Evolutionary conservation across 2,113 vertebrate genomes (phyloP).

Genomic region (Cervus canadensis): DNA sequence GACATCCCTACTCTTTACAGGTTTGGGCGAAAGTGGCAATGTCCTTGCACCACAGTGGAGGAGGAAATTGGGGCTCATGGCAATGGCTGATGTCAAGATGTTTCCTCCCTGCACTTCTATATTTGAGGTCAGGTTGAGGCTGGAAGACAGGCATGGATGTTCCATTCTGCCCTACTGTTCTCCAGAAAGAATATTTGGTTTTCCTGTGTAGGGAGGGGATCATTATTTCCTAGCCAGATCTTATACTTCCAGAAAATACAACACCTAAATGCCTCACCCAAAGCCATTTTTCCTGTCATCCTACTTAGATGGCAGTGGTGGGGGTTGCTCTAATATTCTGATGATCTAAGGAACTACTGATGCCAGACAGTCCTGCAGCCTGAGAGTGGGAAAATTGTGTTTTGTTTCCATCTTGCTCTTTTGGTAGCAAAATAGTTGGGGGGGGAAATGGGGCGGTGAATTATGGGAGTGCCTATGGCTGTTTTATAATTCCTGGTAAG

Average conservation of each 20-base stretch:
- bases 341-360: background rate
- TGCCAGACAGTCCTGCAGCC: background rate
- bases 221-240: background rate
- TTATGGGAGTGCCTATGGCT: background rate
- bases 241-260: constrained; percentile 24
- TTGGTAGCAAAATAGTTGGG: background rate
- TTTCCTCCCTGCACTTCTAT: background rate
- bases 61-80: background rate
- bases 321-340: background rate
- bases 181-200: background rate
- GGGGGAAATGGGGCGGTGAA: background rate
- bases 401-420: too few relatives aligned
- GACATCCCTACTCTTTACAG: background rate
- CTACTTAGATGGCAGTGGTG: background rate
- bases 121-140: constrained; percentile 5
- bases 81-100: background rate
- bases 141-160: background rate
- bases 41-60: background rate
- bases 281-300: background rate
- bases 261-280: background rate
- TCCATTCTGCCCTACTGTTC: background rate
- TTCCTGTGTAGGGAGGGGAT: background rate
- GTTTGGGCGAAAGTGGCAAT: background rate
- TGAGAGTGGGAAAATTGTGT: background rate
- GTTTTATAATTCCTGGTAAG: background rate